Base-by-base conservation (phyloP, 2,113 vertebrate genomes). In the Lophotis ruficrista region DNA sequence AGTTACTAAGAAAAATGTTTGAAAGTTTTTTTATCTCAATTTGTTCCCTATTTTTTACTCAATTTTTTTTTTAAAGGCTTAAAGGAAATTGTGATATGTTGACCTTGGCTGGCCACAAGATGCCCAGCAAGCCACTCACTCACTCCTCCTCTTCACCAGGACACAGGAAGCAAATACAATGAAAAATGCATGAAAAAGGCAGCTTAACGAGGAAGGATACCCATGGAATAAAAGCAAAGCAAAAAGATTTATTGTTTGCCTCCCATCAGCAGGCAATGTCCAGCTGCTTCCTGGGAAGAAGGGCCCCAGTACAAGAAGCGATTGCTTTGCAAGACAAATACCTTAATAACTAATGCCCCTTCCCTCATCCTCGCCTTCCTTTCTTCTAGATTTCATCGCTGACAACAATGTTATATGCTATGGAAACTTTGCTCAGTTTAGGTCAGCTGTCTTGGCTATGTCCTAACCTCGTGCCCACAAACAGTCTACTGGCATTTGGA, bases 221-320 rank as follows among this genome's bases (percentile, higher is more conserved):
- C 71, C 27, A 17, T 15, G 8, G 35, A 70, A 78, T 8, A 12
- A 65, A 51, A 72, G 12, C 8, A 69, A 51, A 58, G 7, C 9
- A 35, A 77, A 61, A 69, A 31, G 14, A 35, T 62, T 48, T 72
- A 25, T 56, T 81, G 25, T 66, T 22, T 33, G 10, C 31, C 43
- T 45, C 7, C 25, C 20, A 58, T 31, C 35, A 73, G 43, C 31
- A 57, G 9, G 31, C 0, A 1, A 35, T 72, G 20, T 41, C 30
- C 41, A 72, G 6, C 2, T 17, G 50, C 5, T 45, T 51, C 33
- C 78, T 37, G 15, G 38, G 37, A 76, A 60, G 10, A 2, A 37
- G 19, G 28, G 19, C 6, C 37, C 12, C 8, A 18, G 2, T 38
- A 51, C 1, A 1, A 0, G 0, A 28, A 53, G 20, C 2, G 0